phyloP scores from a whole-genome alignment of 2,797 vertebrate genomes.

The Gymnodraco acuticeps region DNA sequence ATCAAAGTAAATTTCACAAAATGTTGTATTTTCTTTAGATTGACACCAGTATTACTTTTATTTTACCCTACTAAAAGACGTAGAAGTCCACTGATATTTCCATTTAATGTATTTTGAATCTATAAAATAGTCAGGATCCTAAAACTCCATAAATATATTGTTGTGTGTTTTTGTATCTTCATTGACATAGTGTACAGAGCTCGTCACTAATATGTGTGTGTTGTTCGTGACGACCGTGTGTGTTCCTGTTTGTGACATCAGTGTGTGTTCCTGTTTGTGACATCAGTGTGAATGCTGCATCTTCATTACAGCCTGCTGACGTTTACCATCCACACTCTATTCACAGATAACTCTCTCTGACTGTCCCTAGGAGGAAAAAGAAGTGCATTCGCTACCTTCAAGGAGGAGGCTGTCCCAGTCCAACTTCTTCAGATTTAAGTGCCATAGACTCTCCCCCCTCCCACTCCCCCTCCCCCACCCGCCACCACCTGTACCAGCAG shows the following conservation, averaged over 20 bases:
- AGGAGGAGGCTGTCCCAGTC: constrained; percentile 96
- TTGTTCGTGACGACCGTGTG: constrained; percentile 21
- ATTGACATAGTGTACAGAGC: not conserved
- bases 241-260: constrained; percentile 31
- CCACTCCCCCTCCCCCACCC: constrained; percentile 83
- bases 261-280: constrained; percentile 57
- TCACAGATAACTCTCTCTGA: constrained; percentile 96
- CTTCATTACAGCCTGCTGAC: constrained; percentile 82
- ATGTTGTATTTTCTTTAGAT: not conserved
- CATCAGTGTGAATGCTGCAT: constrained; percentile 65
- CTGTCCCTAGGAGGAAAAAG: constrained; percentile 99
- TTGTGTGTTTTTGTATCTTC: not conserved
- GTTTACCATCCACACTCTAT: constrained; percentile 89
- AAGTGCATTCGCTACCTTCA: constrained; percentile 99
- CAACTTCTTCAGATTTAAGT: constrained; percentile 99
- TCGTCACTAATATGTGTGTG: constrained; percentile 23
- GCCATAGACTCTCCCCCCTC: constrained; percentile 94
- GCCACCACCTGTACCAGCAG: constrained; percentile 62
- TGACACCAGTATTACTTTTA: not conserved
- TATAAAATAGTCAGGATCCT: not conserved
- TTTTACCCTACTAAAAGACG: not conserved
- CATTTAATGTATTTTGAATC: not conserved
- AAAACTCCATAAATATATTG: not conserved
- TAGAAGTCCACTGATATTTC: not conserved
- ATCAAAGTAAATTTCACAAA: not conserved